Evolutionary conservation across 2,888 invertebrate species (phyloP), one percentile per base, ranked within the genome.

Genomic region (Napeogenes sylphis): DNA sequence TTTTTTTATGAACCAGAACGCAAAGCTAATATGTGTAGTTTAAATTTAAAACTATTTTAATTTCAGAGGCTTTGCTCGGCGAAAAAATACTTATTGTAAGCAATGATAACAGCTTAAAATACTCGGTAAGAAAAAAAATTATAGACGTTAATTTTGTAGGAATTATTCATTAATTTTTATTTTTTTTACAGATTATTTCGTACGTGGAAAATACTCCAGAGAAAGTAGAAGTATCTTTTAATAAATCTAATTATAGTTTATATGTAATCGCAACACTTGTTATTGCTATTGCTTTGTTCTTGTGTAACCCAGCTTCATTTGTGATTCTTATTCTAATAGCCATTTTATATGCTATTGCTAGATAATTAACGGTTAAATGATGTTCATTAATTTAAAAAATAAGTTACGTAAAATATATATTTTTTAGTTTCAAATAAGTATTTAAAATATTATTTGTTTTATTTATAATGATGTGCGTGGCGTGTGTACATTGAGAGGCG

Each of bases 41-140:
- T 35, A 35, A 5, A 6, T 35, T 35, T 35, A 5, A 35, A 35
- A 35, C 6, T 35, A 6, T 35, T 35, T 35, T 35, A 5, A 57
- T 84, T 80, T 14, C 87, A 89, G 89, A 89, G 71, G 79, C 70
- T 55, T 78, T 89, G 71, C 77, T 89, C 2, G 89, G 87, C 3
- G 87, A 86, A 65, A 87, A 87, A 75, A 78, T 87, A 58, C 67
- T 89, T 45, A 75, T 77, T 45, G 79, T 88, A 13, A 79, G 81
- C 38, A 85, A 85, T 67, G 76, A 80, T 46, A 79, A 83, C 32
- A 80, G 78, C 51, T 74, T 87, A 66, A 80, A 80, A 59, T 86
- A 82, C 61, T 81, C 82, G 64, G 88, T 87, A 74, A 84, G 85
- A 75, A 68, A 42, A 42, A 10, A 42, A 12, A 10, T 8, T 42